Evolutionary conservation across 2,888 invertebrate species (phyloP).

Genomic region (Netelia fuscicornis): DNA sequence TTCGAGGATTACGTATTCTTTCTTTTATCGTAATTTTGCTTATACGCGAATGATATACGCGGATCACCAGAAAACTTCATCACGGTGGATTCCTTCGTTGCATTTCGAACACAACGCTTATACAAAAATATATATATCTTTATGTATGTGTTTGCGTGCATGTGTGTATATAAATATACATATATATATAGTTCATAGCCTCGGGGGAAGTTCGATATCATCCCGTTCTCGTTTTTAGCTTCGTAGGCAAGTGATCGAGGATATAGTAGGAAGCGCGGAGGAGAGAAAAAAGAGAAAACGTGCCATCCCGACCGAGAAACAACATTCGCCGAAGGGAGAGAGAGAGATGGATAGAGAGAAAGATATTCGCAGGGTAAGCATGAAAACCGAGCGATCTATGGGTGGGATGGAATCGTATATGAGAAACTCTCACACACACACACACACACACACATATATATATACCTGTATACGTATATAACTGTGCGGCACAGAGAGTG

Average conservation of each 20-base stretch:
- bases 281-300: constrained; percentile 40
- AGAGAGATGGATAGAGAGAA: neutral
- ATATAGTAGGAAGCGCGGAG: constrained; percentile 21
- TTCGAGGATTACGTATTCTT: neutral
- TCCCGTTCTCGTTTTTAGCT: constrained; percentile 37
- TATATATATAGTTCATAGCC: constrained; percentile 13
- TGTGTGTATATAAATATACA: neutral
- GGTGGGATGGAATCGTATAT: constrained; percentile 30
- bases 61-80: neutral
- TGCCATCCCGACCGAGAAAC: constrained; percentile 35
- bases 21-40: constrained; percentile 1
- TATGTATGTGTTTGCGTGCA: neutral
- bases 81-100: constrained; percentile 23
- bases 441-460: neutral
- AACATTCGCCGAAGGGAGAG: constrained; percentile 39
- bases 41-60: constrained; percentile 6
- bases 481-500: constrained; percentile 44
- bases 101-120: constrained; percentile 16
- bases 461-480: neutral
- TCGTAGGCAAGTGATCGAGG: constrained; percentile 46
- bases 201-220: constrained; percentile 23
- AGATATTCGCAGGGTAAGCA: constrained; percentile 63
- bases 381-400: constrained; percentile 51
- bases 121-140: neutral
- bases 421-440: constrained; percentile 17